A percentile compares a stretch with the other conserved stretches of the same genome.
phyloP scores from a whole-genome alignment of 2,888 invertebrate genomes.

The Callyntrura sp. region DNA sequence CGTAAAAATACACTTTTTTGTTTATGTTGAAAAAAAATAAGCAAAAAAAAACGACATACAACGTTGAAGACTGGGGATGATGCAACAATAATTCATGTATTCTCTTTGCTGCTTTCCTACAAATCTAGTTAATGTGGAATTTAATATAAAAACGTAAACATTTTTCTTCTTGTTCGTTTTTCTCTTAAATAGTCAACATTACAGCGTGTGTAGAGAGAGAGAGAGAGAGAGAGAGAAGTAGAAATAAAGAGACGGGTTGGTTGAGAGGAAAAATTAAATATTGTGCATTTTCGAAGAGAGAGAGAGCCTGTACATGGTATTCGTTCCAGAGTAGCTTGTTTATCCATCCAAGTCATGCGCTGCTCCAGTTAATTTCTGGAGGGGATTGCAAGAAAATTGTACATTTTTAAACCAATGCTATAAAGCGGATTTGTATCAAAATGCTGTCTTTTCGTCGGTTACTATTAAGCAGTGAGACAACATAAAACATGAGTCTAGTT shows the following conservation, averaged over 20 bases:
- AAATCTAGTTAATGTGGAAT: not conserved
- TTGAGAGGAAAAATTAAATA: slow-evolving; percentile 40
- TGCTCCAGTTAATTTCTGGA: slow-evolving; percentile 64
- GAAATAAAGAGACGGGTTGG: not conserved
- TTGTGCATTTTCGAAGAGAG: slow-evolving; percentile 17
- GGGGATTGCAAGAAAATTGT: slow-evolving; percentile 59
- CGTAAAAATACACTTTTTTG: too few species aligned
- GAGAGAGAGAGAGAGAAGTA: not conserved
- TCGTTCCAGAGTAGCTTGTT: too few species aligned
- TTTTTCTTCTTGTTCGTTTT: not conserved
- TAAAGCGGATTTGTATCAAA: not conserved
- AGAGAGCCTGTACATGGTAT: not conserved
- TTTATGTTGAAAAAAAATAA: not conserved
- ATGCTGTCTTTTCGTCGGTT: not conserved
- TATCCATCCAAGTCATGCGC: slow-evolving; percentile 51
- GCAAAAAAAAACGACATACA: not conserved
- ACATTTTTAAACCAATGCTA: slow-evolving; percentile 21
- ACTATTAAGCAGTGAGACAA: too few species aligned
- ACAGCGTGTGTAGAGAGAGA: too few species aligned
- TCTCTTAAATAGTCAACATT: not conserved
- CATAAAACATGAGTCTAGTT: too few species aligned
- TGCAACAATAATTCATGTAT: not conserved
- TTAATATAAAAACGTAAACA: not conserved
- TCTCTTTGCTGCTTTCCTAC: not conserved
- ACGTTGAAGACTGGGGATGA: too few species aligned